Evolutionary conservation across 2,797 vertebrate species (phyloP), one percentile per base, ranked within the genome.

Genomic region (Arctocebus calabarensis): DNA sequence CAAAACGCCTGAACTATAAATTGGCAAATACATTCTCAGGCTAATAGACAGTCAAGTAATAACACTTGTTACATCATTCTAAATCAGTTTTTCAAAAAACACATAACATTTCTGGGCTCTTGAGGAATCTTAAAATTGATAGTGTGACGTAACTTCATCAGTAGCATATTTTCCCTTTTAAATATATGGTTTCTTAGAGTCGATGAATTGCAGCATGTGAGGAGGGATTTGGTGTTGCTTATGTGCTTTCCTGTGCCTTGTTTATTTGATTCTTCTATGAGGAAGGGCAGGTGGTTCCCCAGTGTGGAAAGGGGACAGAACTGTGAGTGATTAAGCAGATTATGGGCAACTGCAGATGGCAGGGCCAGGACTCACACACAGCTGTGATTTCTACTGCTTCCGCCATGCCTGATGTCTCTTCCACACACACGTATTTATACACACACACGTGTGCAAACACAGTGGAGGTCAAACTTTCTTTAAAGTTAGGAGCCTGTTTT

Each of bases 181-280:
- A 86, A 64, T 77, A 32, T 43, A 14, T 90, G n/a, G 34, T 77
- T 73, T 96, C 64, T 96, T 45, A 82, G 71, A 82, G 82, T 43
- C 61, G n/a, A 27, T 71, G 83, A 92, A 81, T 34, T 66, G 23
- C 14, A 78, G 34, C 12, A 45, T 90, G n/a, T 78, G 79, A 64
- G 5, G 43, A 71, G 59, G 64, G 37, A 3, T 83, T 86, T 79
- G 34, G 74, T 70, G 7, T 96, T 90, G 20, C 17, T 71, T 55
- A 23, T 37, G 13, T 91, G 59, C 40, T 93, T 91, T 84, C 7
- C 57, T 64, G 64, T 7, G 29, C 29, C 14, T 96, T 71, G 34
- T 83, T 88, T 86, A 43, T 88, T 88, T 70, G 34, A 70, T 85
- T 90, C 55, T 74, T 79, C 68, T 79, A 2, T 43, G 70, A 57